A percentile compares a stretch with the other conserved stretches of the same genome.
phyloP scores from a whole-genome alignment of 2,888 invertebrate genomes.

The Drosophila kambysellisi region DNA sequence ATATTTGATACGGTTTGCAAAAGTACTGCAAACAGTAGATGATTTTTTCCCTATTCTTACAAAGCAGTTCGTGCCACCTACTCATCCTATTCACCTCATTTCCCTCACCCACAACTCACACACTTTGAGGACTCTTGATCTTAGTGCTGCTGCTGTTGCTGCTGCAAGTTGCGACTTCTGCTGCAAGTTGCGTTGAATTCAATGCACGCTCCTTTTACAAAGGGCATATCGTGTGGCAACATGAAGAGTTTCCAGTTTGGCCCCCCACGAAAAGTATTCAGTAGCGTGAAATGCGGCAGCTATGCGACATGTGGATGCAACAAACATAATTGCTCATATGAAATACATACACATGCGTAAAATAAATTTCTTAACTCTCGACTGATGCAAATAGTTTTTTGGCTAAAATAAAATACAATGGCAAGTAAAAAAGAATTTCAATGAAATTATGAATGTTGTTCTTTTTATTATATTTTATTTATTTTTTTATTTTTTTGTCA shows the following conservation, averaged over 20 bases:
- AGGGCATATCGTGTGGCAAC: constrained; percentile 13
- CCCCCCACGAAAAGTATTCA: constrained; percentile 51
- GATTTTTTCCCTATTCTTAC: not conserved
- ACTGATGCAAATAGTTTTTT: constrained; percentile 59
- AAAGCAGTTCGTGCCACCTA: not conserved
- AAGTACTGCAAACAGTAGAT: not conserved
- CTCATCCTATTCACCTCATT: not conserved
- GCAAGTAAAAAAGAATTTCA: constrained; percentile 22
- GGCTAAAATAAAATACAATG: constrained; percentile 11
- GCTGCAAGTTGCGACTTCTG: not conserved
- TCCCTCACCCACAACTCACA: not conserved
- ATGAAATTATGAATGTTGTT: constrained; percentile 66
- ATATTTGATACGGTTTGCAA: not conserved
- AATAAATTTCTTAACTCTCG: constrained; percentile 54
- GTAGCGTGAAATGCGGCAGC: constrained; percentile 46
- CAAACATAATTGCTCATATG: constrained; percentile 45
- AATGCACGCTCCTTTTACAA: constrained; percentile 1
- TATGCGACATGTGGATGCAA: constrained; percentile 39
- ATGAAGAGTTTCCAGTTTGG: constrained; percentile 24
- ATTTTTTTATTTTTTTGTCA: constrained; percentile 15
- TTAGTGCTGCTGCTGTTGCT: not conserved
- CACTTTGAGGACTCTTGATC: not conserved
- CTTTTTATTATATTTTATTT: constrained; percentile 44
- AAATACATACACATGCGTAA: constrained; percentile 7
- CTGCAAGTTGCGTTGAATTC: not conserved